Evolutionary conservation across 2,797 vertebrate genomes (phyloP).

Genomic region (Eulemur rubriventer): DNA sequence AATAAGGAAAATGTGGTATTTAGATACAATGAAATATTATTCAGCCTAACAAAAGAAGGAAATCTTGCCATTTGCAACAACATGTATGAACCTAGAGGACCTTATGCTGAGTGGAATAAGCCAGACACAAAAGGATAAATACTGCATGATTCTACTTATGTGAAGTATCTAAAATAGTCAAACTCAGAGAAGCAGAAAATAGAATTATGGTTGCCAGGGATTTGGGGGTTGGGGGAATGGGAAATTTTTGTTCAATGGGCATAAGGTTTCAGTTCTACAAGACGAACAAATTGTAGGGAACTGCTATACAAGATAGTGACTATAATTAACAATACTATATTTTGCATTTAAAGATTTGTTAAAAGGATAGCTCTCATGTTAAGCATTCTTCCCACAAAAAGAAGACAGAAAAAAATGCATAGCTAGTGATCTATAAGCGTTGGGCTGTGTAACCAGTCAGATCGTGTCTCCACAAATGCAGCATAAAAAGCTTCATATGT

Average conservation of each 20-base stretch:
- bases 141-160: background rate
- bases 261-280: background rate
- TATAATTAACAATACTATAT: background rate
- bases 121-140: background rate
- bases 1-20: background rate
- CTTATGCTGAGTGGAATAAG: background rate
- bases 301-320: too few relatives aligned
- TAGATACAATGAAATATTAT: background rate
- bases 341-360: background rate
- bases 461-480: background rate
- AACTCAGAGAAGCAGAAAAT: background rate
- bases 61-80: background rate
- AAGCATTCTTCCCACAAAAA: background rate
- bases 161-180: background rate
- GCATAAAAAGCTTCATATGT: background rate
- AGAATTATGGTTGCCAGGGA: background rate
- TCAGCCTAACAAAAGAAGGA: background rate
- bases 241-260: background rate
- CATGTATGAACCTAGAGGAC: too few relatives aligned
- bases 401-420: background rate
- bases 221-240: background rate
- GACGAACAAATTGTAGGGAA: background rate
- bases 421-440: background rate
- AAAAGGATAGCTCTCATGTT: background rate
- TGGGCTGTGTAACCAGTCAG: background rate